phyloP scores from a whole-genome alignment of 1,140 invertebrate species.

The Philopotamus ludificatus region DNA sequence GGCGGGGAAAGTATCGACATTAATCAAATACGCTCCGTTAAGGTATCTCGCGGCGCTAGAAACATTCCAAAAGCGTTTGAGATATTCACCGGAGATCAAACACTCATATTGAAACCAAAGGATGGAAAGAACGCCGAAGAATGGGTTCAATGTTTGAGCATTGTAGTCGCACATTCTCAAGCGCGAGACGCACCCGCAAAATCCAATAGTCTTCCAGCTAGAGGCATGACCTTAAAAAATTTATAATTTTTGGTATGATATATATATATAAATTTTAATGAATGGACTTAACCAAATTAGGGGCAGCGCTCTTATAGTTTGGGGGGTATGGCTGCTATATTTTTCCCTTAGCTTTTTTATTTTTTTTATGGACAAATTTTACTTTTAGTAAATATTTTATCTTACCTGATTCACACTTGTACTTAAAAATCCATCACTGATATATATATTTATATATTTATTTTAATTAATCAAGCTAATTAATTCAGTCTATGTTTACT shows the following conservation, averaged over 20 bases:
- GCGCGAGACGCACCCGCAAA: constrained; percentile 67
- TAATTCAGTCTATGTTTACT: too few relatives aligned
- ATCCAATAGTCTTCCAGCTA: constrained; percentile 65
- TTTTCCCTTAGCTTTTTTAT: too few relatives aligned
- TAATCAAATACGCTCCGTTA: constrained; percentile 88
- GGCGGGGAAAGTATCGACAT: constrained; percentile 78
- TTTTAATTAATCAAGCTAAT: too few relatives aligned
- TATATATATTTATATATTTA: too few relatives aligned
- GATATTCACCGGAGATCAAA: constrained; percentile 91
- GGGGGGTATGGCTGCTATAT: neutral
- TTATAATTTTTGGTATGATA: constrained; percentile 39
- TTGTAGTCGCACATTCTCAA: constrained; percentile 79
- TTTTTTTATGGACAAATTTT: neutral
- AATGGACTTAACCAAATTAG: neutral
- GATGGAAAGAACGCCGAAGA: constrained; percentile 93
- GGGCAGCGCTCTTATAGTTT: too few relatives aligned
- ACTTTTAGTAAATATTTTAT: neutral
- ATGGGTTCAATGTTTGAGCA: constrained; percentile 89
- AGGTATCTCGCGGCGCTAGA: constrained; percentile 78
- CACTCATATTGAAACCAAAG: constrained; percentile 88
- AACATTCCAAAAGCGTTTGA: constrained; percentile 95
- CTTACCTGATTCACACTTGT: neutral
- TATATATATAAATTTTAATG: neutral
- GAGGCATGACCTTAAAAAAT: constrained; percentile 57
- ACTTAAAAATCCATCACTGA: neutral